Base-by-base conservation (phyloP, 2,113 vertebrate species). In the Sceloporus undulatus region DNA sequence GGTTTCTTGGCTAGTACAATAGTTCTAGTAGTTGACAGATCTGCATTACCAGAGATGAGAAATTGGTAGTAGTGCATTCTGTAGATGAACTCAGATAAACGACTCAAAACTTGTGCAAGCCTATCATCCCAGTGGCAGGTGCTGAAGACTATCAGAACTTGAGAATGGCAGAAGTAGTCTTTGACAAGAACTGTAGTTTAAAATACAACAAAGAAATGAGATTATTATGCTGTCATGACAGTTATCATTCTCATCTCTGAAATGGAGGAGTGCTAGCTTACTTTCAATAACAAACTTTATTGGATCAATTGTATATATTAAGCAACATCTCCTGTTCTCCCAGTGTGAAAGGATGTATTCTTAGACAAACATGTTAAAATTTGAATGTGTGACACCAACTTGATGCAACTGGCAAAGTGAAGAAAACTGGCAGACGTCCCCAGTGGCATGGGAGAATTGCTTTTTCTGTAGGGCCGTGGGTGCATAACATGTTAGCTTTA, bases 21-120 rank as follows among this genome's bases (percentile, higher is more conserved):
- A 91, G 19, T 65, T 79, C 79, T 86, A 91, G 86, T 52, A 91
- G 90, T 91, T 77, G 93, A 92, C 71, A 73, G 84, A 84, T 86
- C 42, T 77, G 71, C 90, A 85, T 84, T 85, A 75, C 0, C 65
- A 68, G 7, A 62, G 9, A 54, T 59, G 85, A 66, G 6, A 93
- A 84, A 86, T 48, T 56, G 82, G 88, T 48, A 80, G 71, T 0
- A 0, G 65, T 9, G 68, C 0, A 0, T 70, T 85, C 79, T 89
- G 73, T 52, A 0, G 71, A 85, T 89, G 77, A 48, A 70, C 14
- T 52, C 81, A 84, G 76, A 68, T 6, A 84, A 80, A 68, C 40
- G 1, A 75, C 76, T 87, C 76, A 56, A 91, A 42, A n/a, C 48
- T 54, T 86, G 59, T 66, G 38, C 80, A 79, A 77, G 1, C 34